phyloP scores from a whole-genome alignment of 2,113 vertebrate genomes.

The Potamarius usumacintae region DNA sequence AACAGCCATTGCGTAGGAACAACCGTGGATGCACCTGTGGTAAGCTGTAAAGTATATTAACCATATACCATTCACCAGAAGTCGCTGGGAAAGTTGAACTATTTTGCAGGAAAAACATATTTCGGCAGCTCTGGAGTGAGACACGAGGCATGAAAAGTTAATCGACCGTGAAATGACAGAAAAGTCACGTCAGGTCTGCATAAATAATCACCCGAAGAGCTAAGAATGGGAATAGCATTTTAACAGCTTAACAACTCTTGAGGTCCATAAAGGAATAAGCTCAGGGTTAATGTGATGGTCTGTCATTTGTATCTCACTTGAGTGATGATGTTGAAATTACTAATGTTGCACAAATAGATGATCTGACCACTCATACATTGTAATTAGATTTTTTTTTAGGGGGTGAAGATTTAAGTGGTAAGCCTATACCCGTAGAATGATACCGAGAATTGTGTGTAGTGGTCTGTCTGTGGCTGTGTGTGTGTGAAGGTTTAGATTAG shows the following conservation, averaged over 20 bases:
- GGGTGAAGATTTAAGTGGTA: slow-evolving; percentile 33
- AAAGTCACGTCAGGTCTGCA: slow-evolving; percentile 5
- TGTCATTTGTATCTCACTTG: neutral
- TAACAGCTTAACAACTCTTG: slow-evolving; percentile 22
- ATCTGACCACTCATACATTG: slow-evolving; percentile 7
- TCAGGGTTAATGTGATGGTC: slow-evolving; percentile 11
- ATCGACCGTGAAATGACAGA: slow-evolving; percentile 2
- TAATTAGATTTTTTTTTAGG: slow-evolving; percentile 22
- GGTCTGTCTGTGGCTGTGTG: slow-evolving; percentile 15
- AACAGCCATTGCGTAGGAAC: slow-evolving; percentile 5
- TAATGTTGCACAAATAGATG: slow-evolving; percentile 11
- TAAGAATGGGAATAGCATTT: slow-evolving; percentile 13
- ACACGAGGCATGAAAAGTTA: neutral
- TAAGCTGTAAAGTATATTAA: neutral
- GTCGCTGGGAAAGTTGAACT: neutral
- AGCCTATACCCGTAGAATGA: neutral
- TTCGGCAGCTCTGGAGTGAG: neutral
- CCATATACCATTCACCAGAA: slow-evolving; percentile 24
- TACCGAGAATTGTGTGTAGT: slow-evolving; percentile 4
- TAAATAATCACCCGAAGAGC: slow-evolving; percentile 7
- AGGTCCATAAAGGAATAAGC: slow-evolving; percentile 11
- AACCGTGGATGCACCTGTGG: slow-evolving; percentile 7
- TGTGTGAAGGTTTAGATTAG: slow-evolving; percentile 31
- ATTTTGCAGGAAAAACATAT: neutral
- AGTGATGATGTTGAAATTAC: slow-evolving; percentile 4